Percentiles rank a stretch among this genome's conserved stretches.
These are phyloP conservation scores for Nebria salina DNA, from an alignment of 2,888 invertebrate species.

Conservation along the genomic window DNA sequence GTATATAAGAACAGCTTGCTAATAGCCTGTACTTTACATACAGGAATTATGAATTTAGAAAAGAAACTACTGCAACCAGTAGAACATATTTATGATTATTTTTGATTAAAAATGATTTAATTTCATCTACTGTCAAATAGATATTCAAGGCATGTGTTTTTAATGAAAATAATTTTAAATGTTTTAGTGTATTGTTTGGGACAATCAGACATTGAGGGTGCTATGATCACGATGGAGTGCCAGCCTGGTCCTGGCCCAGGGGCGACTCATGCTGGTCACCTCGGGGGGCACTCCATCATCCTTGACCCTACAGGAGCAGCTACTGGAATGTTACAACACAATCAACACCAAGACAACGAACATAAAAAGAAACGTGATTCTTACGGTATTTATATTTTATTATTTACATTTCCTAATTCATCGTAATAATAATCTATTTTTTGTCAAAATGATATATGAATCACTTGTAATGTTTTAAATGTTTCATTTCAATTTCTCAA, in stretches of 20 bases:
- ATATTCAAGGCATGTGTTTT: not conserved
- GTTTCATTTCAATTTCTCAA: too few relatives aligned
- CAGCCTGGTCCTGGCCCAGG: constrained; percentile 63
- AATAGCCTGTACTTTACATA: constrained; percentile 11
- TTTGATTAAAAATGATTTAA: too few relatives aligned
- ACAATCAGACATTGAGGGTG: constrained; percentile 58
- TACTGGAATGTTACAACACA: constrained; percentile 58
- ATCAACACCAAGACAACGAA: constrained; percentile 56
- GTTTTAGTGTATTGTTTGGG: constrained; percentile 9
- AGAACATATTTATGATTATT: not conserved
- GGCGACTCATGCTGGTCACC: constrained; percentile 62
- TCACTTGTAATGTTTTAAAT: too few relatives aligned
- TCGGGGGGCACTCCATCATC: constrained; percentile 64
- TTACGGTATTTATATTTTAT: constrained; percentile 28
- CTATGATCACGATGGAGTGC: constrained; percentile 65
- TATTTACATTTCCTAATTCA: not conserved
- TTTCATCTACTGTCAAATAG: too few relatives aligned
- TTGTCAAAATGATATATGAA: too few relatives aligned
- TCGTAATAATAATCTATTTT: not conserved
- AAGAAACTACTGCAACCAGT: constrained; percentile 11
- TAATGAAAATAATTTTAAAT: constrained; percentile 5
- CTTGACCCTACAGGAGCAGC: constrained; percentile 57
- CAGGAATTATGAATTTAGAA: not conserved
- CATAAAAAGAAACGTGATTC: constrained; percentile 63
- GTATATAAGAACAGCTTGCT: constrained; percentile 18